Evolutionary conservation across 1,140 invertebrate genomes (phyloP).

Genomic region (Coptotermes formosanus): DNA sequence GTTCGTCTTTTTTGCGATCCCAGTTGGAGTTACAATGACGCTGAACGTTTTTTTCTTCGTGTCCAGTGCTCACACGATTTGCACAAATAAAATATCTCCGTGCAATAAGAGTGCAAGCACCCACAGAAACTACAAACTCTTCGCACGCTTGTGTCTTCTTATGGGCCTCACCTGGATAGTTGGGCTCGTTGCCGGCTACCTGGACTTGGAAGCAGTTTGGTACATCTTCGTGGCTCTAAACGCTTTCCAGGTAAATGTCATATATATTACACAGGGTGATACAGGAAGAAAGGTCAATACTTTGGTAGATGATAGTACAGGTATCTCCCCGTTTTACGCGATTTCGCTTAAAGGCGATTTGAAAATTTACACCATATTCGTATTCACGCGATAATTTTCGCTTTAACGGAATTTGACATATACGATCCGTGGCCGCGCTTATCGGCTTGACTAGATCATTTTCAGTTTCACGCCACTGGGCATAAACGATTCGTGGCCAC

Average conservation of each 20-base stretch:
- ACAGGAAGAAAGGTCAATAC: too few relatives aligned
- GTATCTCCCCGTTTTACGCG: too few relatives aligned
- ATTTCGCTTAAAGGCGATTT: too few relatives aligned
- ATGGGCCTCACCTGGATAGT: not conserved
- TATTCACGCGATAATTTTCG: too few relatives aligned
- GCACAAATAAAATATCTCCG: conserved; percentile 27
- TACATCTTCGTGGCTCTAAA: conserved; percentile 15
- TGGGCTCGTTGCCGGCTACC: not conserved
- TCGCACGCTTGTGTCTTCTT: not conserved
- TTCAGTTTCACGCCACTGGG: too few relatives aligned
- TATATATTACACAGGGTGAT: too few relatives aligned
- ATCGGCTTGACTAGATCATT: too few relatives aligned
- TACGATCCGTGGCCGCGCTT: too few relatives aligned
- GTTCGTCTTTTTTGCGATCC: conserved; percentile 54
- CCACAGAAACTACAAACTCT: not conserved
- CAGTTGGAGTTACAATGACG: conserved; percentile 50
- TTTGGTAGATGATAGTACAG: too few relatives aligned
- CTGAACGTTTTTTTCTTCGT: conserved; percentile 55
- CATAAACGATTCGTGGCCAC: too few relatives aligned
- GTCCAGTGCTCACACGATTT: conserved; percentile 54
- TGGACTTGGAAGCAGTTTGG: not conserved
- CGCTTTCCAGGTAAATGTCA: not conserved
- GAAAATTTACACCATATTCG: too few relatives aligned
- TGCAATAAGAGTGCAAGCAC: not conserved
- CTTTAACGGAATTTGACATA: too few relatives aligned